Percentiles rank a stretch among this genome's conserved stretches.
phyloP scores from a whole-genome alignment of 1,140 invertebrate genomes.

The Bombus superbus region DNA sequence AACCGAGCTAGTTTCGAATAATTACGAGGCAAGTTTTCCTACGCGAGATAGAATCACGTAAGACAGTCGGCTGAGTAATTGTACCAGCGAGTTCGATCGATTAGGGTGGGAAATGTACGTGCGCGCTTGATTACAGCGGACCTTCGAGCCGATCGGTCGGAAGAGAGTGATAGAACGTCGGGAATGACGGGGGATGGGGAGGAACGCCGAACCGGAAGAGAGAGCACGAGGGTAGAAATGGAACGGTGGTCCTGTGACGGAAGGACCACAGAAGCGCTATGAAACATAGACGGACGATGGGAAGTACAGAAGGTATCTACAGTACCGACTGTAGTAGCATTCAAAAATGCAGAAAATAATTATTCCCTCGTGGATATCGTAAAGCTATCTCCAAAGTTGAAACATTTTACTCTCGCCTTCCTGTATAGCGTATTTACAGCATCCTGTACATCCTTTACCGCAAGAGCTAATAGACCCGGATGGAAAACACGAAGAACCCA shows the following conservation, averaged over 20 bases:
- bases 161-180: constrained; percentile 56
- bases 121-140: constrained; percentile 59
- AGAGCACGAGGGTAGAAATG: constrained; percentile 5
- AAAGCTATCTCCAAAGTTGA: background rate
- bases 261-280: background rate
- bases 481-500: background rate
- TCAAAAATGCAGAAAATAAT: background rate
- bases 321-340: background rate
- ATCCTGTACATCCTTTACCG: no score
- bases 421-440: background rate
- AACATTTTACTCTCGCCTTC: background rate
- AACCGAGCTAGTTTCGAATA: background rate
- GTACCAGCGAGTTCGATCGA: constrained; percentile 61
- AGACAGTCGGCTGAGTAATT: constrained; percentile 49
- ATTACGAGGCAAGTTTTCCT: background rate
- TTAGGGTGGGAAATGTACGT: constrained; percentile 46
- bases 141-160: constrained; percentile 52
- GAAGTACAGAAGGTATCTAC: background rate
- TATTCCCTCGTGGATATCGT: background rate
- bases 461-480: background rate
- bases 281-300: background rate
- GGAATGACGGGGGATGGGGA: background rate
- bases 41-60: constrained; percentile 32
- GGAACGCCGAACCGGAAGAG: constrained; percentile 23
- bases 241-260: background rate